Percentiles rank a stretch among this genome's conserved stretches.
Conservation (phyloP, 2,888 invertebrate genomes). For the Muschampia plurimacula region DNA sequence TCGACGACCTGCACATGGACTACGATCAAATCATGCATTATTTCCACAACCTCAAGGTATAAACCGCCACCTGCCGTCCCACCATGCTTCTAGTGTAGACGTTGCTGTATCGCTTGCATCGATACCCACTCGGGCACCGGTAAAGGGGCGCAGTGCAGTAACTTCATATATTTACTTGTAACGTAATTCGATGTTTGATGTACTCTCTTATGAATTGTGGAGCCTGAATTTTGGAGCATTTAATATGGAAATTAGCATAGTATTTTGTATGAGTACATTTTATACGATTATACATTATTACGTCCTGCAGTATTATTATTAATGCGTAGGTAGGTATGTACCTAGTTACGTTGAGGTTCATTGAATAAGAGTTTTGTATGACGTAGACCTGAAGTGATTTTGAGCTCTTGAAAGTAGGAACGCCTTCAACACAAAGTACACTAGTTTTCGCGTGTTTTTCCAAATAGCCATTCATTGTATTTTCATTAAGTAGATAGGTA, state of each 20-base stretch:
- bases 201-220: constrained; percentile 77
- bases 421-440: constrained; percentile 41
- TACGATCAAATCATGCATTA: constrained; percentile 99
- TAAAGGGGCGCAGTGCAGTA: constrained; percentile 53
- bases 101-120: constrained; percentile 77
- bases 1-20: constrained; percentile 97
- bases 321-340: constrained; percentile 54
- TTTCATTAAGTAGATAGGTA: constrained; percentile 70
- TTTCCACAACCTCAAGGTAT: constrained; percentile 98
- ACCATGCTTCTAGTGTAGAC: constrained; percentile 79
- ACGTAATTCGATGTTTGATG: constrained; percentile 69
- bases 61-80: constrained; percentile 69
- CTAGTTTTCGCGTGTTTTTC: constrained; percentile 59
- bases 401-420: constrained; percentile 37
- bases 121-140: constrained; percentile 54
- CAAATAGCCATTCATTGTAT: constrained; percentile 60
- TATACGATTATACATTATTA: constrained; percentile 73
- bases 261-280: constrained; percentile 79
- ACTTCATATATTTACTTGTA: constrained; percentile 55
- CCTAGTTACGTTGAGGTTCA: constrained; percentile 41
- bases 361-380: constrained; percentile 39
- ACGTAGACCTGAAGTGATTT: constrained; percentile 60
- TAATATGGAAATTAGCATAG: constrained; percentile 72
- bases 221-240: constrained; percentile 83
- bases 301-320: constrained; percentile 81